Evolutionary conservation across 2,797 vertebrate genomes (phyloP).

Genomic region (Pogonophryne albipinna): DNA sequence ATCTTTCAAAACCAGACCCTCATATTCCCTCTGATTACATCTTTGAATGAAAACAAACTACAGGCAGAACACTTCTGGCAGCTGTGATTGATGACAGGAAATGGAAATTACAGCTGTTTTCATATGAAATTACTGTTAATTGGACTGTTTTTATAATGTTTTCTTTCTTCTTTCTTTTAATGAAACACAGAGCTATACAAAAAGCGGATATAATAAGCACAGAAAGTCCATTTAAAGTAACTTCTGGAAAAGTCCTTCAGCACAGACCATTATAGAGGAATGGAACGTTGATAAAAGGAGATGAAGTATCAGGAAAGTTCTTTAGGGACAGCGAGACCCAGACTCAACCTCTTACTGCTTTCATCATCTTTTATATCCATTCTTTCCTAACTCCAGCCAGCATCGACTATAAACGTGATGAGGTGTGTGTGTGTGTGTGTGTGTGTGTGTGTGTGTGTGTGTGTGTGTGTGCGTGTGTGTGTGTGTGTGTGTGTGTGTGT

Average conservation of each 20-base stretch:
- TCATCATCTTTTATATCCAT: conserved; percentile 38
- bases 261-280: conserved; percentile 16
- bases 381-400: background rate
- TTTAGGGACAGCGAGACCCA: conserved; percentile 35
- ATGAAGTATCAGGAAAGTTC: conserved; percentile 10
- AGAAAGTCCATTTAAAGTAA: conserved; percentile 13
- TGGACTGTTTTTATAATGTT: conserved; percentile 25
- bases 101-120: conserved; percentile 44
- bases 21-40: conserved; percentile 48
- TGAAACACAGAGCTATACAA: background rate
- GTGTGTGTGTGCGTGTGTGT: background rate
- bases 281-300: conserved; percentile 37
- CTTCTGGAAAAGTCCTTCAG: conserved; percentile 10
- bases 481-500: background rate
- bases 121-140: conserved; percentile 29
- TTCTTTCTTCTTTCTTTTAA: background rate
- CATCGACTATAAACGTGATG: conserved; percentile 25
- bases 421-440: background rate
- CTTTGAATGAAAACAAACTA: conserved; percentile 39
- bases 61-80: conserved; percentile 37
- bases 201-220: background rate
- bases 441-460: background rate
- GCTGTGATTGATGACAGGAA: conserved; percentile 47
- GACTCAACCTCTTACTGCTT: conserved; percentile 35
- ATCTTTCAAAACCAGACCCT: conserved; percentile 37